Base-by-base conservation (phyloP, 2,113 vertebrate species). In the Gymnogyps californianus region DNA sequence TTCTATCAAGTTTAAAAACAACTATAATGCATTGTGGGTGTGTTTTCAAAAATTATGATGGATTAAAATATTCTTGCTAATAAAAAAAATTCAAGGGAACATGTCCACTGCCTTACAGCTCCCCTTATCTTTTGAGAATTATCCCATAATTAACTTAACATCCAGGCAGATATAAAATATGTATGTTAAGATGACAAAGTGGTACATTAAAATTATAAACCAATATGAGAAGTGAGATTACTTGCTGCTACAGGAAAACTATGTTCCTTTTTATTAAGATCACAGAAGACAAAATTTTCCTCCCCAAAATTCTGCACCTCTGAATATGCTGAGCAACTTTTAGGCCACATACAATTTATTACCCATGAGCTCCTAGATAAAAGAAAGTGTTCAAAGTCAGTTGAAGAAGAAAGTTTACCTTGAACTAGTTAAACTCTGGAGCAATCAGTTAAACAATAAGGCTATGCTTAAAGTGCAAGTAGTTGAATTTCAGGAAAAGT, bases 401-500 rank as follows among this genome's bases (percentile, higher is more conserved):
- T 2, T 31, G 40, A 74, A 80, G 76, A 49, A 83, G 74, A 49
- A 75, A 83, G 25, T 74, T 91, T 84, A 40, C 58, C 62, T 44
- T 74, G 28, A 93, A 84, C 51, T 51, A 75, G n/a, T 62, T 61
- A 94, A 91, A 70, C 3, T 4, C 20, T 71, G 62, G 57, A 69
- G 51, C 29, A 86, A 59, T 61, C 52, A 70, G 64, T 58, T 89
- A 70, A 94, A 71, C 74, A 78, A 29, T 54, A 91, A 88, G 49
- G 19, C n/a, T 71, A 55, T 15, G 42, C 22, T 20, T 74, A n/a
- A 84, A 91, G 25, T 25, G 26, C 57, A 89, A 94, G 76, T 40
- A 89, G 49, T 31, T 90, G 75, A 93, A 93, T 86, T 93, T 91
- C 82, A 92, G 75, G 83, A 75, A 80, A 70, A 87, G 58, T 42